Evolutionary conservation across 2,113 vertebrate genomes (phyloP).

Genomic region (Acanthisitta chloris): DNA sequence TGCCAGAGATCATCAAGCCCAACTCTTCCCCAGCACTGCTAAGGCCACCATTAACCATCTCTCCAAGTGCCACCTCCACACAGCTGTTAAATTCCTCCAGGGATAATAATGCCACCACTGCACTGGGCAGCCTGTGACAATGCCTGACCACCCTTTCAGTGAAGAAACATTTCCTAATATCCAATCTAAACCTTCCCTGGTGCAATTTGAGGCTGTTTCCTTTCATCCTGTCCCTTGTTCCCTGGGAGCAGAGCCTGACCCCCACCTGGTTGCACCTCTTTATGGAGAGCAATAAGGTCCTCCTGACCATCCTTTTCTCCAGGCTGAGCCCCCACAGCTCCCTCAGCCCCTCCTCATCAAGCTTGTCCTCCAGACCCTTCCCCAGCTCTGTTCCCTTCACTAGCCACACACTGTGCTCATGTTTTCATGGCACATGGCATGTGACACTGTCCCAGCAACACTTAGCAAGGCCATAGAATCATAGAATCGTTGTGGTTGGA

Average conservation of each 20-base stretch:
- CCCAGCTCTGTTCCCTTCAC: not conserved
- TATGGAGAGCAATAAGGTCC: not conserved
- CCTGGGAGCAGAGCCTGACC: not conserved
- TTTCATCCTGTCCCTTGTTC: not conserved
- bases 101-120: not conserved
- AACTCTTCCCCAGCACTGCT: not conserved
- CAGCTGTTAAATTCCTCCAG: not conserved
- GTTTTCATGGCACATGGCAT: too few species aligned
- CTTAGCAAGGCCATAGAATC: not conserved
- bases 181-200: not conserved
- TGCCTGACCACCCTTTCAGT: not conserved
- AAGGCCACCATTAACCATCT: not conserved
- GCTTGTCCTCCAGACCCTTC: not conserved
- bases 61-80: not conserved
- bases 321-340: not conserved
- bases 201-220: not conserved
- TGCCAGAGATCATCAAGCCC: not conserved
- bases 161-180: not conserved
- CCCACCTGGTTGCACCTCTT: not conserved
- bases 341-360: not conserved
- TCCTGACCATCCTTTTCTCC: not conserved
- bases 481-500: not conserved
- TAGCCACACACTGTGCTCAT: too few species aligned
- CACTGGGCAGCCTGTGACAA: not conserved
- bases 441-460: not conserved